A percentile compares a stretch with the other conserved stretches of the same genome.
These are phyloP conservation scores for Lasiurus cinereus DNA, from an alignment of 2,113 vertebrate genomes.

Conservation along the genomic window DNA sequence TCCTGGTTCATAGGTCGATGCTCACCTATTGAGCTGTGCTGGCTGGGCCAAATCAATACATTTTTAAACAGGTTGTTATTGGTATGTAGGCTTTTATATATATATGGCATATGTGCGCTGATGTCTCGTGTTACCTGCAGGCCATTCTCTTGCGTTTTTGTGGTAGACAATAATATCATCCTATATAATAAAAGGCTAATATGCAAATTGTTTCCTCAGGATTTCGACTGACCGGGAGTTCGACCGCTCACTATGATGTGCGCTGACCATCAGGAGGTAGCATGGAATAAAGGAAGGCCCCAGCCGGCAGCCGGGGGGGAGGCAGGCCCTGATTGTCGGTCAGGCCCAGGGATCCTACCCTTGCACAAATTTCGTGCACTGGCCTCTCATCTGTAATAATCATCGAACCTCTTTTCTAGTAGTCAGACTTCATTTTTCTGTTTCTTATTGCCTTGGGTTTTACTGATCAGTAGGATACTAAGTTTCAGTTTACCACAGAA, in stretches of 20 bases:
- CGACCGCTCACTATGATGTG: no score
- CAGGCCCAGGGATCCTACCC: no score
- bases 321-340: no score
- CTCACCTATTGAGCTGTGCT: not conserved
- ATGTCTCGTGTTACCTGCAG: not conserved
- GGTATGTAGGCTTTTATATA: not conserved
- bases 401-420: not conserved
- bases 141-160: not conserved
- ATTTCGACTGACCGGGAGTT: no score
- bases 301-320: no score
- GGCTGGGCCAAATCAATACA: not conserved
- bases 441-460: not conserved
- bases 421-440: not conserved
- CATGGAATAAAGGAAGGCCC: no score
- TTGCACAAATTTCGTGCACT: no score
- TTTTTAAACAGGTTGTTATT: not conserved
- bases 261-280: no score
- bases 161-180: not conserved
- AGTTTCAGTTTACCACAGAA: not conserved
- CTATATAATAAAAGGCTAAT: no score
- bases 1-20: not conserved
- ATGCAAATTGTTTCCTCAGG: no score
- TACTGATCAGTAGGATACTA: not conserved
- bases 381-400: not conserved
- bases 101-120: fast-evolving